Percentiles rank a stretch among this genome's conserved stretches.
These are phyloP conservation scores for Orthonevra nobilis DNA, from an alignment of 2,888 invertebrate genomes.

Conservation along the genomic window DNA sequence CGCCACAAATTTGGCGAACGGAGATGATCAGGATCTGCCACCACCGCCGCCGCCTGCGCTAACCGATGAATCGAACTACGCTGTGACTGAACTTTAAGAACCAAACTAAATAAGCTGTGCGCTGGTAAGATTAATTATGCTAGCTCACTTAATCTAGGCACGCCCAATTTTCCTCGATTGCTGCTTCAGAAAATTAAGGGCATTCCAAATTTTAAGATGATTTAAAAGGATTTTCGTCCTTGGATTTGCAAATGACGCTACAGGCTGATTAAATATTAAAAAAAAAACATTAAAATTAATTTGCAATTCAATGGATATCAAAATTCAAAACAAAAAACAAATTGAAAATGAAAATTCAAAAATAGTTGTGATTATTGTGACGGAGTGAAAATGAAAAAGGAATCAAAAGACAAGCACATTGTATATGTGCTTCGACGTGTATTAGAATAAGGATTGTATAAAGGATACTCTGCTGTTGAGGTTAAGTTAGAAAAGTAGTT, in stretches of 20 bases:
- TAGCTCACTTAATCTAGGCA: background rate
- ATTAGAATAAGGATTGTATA: conserved; percentile 40
- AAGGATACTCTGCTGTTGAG: conserved; percentile 16
- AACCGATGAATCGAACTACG: conserved; percentile 80
- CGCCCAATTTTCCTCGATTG: conserved; percentile 57
- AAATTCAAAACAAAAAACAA: background rate
- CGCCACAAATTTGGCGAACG: conserved; percentile 69
- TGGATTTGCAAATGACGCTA: conserved; percentile 68
- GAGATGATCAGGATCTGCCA: conserved; percentile 77
- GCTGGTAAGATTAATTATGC: conserved; percentile 43
- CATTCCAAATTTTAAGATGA: conserved; percentile 31
- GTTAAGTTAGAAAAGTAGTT: background rate
- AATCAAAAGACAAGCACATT: conserved; percentile 54
- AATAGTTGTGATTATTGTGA: conserved; percentile 57
- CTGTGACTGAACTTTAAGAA: conserved; percentile 79
- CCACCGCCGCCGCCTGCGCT: conserved; percentile 79
- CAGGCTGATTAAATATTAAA: conserved; percentile 71
- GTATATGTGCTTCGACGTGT: conserved; percentile 14
- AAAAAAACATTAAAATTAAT: conserved; percentile 57
- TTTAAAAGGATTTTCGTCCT: conserved; percentile 5
- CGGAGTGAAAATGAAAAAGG: conserved; percentile 4
- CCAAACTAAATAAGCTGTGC: conserved; percentile 37
- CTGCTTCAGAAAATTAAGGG: conserved; percentile 58
- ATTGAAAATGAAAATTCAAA: too few relatives aligned
- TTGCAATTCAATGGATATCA: conserved; percentile 54